Percentiles rank a stretch among this genome's conserved stretches.
These are phyloP conservation scores for Orthosia gracilis DNA, from an alignment of 2,888 invertebrate species.

Conservation along the genomic window DNA sequence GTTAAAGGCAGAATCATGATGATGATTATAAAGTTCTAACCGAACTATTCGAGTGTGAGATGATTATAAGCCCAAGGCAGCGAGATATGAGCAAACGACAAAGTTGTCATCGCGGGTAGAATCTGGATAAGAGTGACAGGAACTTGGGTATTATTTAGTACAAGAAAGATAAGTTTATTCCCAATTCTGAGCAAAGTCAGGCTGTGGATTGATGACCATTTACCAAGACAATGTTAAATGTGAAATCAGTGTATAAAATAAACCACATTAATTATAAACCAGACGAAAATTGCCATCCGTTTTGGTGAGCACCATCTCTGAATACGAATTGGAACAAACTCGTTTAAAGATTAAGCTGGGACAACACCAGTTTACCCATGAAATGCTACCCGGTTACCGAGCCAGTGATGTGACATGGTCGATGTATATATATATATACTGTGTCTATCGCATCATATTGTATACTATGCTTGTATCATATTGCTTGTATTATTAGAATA, in stretches of 20 bases:
- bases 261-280: not conserved
- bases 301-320: slow-evolving; percentile 41
- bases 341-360: slow-evolving; percentile 76
- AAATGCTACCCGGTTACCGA: slow-evolving; percentile 78
- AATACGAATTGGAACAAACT: slow-evolving; percentile 66
- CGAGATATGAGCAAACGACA: no score
- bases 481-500: no score
- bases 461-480: no score
- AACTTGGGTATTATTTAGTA: no score
- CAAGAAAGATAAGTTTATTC: no score
- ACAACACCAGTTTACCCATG: slow-evolving; percentile 75
- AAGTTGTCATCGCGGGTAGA: no score
- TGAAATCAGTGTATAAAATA: not conserved
- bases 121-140: no score
- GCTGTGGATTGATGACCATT: not conserved
- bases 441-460: no score
- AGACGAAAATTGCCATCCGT: not conserved
- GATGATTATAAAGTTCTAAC: not conserved
- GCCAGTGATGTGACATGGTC: slow-evolving; percentile 53
- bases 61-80: not conserved
- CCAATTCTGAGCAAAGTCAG: no score
- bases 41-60: no score
- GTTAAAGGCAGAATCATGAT: no score
- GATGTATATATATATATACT: no score
- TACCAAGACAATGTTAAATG: not conserved